Percentiles rank a stretch among this genome's conserved stretches.
phyloP scores from a whole-genome alignment of 2,888 invertebrate species.

The Sylvicola fuscatus region DNA sequence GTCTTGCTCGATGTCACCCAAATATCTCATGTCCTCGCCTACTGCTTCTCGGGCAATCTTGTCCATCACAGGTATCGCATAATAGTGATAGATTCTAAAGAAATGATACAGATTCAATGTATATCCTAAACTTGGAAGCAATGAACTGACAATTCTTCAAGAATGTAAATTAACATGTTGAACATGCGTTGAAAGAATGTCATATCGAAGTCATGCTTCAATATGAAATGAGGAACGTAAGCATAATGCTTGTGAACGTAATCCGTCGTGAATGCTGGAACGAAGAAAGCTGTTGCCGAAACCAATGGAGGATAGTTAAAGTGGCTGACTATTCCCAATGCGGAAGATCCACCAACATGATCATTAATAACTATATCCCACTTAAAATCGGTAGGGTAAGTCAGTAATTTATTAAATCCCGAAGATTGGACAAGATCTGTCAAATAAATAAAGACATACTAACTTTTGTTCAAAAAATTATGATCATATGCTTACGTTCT shows the following conservation, averaged over 20 bases:
- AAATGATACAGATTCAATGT: no score
- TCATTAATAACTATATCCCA: slow-evolving; percentile 19
- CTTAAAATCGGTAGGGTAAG: slow-evolving; percentile 14
- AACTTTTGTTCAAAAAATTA: no score
- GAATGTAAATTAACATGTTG: slow-evolving; percentile 10
- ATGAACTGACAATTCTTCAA: slow-evolving; percentile 9
- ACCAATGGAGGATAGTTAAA: slow-evolving; percentile 17
- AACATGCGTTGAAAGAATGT: slow-evolving; percentile 11
- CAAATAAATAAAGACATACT: no score
- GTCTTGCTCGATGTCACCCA: slow-evolving; percentile 10
- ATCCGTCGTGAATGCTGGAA: slow-evolving; percentile 10
- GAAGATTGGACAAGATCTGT: slow-evolving; percentile 8
- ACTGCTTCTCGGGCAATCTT: background rate
- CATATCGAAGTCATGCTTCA: slow-evolving; percentile 10
- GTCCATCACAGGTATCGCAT: background rate
- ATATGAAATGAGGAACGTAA: slow-evolving; percentile 10
- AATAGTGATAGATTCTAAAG: slow-evolving; percentile 3
- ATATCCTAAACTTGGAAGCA: no score
- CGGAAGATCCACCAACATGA: slow-evolving; percentile 13
- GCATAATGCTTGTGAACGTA: slow-evolving; percentile 12
- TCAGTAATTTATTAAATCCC: slow-evolving; percentile 11
- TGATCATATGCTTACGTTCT: background rate
- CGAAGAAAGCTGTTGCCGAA: slow-evolving; percentile 13
- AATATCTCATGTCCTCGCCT: slow-evolving; percentile 7
- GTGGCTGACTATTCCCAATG: slow-evolving; percentile 16